Evolutionary conservation across 2,888 invertebrate genomes (phyloP), one percentile per base, ranked within the genome.

Genomic region (Acronicta psi): DNA sequence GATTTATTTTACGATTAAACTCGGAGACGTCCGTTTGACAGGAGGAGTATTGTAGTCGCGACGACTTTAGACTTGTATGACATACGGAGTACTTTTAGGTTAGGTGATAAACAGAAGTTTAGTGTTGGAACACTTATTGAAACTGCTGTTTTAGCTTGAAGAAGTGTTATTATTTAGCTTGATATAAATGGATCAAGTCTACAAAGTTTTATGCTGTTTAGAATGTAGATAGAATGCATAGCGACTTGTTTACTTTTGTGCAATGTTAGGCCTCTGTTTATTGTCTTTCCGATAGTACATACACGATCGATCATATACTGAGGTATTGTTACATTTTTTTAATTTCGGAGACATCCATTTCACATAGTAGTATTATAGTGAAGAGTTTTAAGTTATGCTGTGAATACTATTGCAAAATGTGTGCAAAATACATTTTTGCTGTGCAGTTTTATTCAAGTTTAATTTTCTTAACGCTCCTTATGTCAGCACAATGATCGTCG

Each of bases 21-120:
- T 99, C 99, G 0, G 99, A 99, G 89, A 99, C 99, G 43, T 99
- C 99, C 1, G 99, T 99, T 90, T 99, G 97, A 97, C 96, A 92
- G 75, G 91, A 90, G 64, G 91, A 90, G 75, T 75, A 52, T 51
- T 75, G 75, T 25, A 76, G 77, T 37, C 75, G 84, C 14, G 90
- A 89, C 31, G 86, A 82, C 11, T 84, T 89, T 53, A 81, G 93
- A 69, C 83, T 92, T 54, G 94, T 93, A 87, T 93, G 93, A 93
- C 90, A 86, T 80, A 80, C 81, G 80, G 85, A 84, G 63, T 81
- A 74, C 67, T 75, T 87, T 81, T 88, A 86, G 68, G 54, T 75
- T 80, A 59, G 50, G 59, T 60, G 16, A 65, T 68, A 55, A 44
- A 63, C 57, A 54, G 52, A 56, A 44, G 47, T 58, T 60, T 50